These are phyloP conservation scores for Candidula unifasciata DNA, from an alignment of 2,888 invertebrate genomes.

Conservation along the genomic window DNA sequence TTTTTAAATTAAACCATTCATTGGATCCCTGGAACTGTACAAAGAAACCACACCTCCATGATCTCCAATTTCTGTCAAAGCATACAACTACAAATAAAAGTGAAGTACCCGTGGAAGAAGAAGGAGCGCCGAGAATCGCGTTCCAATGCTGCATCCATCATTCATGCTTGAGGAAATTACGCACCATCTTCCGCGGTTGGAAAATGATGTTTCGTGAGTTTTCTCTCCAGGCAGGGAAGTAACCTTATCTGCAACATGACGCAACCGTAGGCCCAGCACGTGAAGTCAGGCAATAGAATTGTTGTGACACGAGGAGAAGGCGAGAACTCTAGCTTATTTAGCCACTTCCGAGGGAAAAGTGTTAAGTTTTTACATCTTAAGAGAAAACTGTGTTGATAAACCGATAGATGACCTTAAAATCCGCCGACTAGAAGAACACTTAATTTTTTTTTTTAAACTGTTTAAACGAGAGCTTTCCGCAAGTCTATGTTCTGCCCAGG, in stretches of 20 bases:
- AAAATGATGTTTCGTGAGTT: slow-evolving; percentile 16
- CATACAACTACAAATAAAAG: no score
- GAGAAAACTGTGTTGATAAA: slow-evolving; percentile 37
- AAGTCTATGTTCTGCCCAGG: slow-evolving; percentile 24
- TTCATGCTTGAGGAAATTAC: slow-evolving; percentile 16
- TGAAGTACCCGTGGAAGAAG: no score
- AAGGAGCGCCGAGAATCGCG: neutral
- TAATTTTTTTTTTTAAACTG: neutral
- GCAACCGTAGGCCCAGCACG: slow-evolving; percentile 38
- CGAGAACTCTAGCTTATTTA: slow-evolving; percentile 40
- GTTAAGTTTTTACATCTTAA: slow-evolving; percentile 37
- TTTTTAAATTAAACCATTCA: no score
- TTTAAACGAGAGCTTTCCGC: neutral
- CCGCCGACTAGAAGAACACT: neutral
- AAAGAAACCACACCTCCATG: no score
- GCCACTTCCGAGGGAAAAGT: slow-evolving; percentile 36
- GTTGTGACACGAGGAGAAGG: slow-evolving; percentile 47
- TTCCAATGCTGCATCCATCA: slow-evolving; percentile 22
- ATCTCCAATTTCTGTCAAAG: no score
- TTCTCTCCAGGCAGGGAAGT: slow-evolving; percentile 27
- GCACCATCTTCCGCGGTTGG: neutral
- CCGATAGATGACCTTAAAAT: slow-evolving; percentile 7
- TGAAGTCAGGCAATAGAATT: slow-evolving; percentile 38
- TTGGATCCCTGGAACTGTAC: no score
- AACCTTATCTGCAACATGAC: slow-evolving; percentile 39